Base-by-base conservation (phyloP, 2,113 vertebrate genomes). In the Pomatorhinus ruficollis region DNA sequence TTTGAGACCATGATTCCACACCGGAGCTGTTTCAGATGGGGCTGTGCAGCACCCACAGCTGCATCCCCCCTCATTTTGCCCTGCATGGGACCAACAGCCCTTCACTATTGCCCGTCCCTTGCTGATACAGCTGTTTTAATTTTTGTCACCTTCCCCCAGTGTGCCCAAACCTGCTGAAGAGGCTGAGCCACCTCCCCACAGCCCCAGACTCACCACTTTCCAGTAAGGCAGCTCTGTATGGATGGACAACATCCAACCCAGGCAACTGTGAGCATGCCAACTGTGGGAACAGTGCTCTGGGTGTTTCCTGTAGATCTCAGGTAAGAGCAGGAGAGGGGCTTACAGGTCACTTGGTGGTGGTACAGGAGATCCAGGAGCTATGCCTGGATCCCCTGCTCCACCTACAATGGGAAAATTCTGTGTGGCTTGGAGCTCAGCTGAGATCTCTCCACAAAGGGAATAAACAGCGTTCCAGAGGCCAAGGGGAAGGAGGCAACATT, bases 241-340 rank as follows among this genome's bases (percentile, higher is more conserved):
- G 49, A 59, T 15, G 27, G 63, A 50, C 2, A 4, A 19, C 53
- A 49, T 13, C n/a, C 52, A 83, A 56, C 11, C 50, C 50, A 47
- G 52, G 44, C 54, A 54, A 5, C 33, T 1, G 2, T 0, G 23
- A 56, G 31, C 21, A 5, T 2, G 4, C 18, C 0, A 3, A 9
- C 8, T 3, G 7, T 3, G 42, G 72, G 50, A 70, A 54, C 1
- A 5, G 52, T 16, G 33, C 56, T 79, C 25, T 0, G 4, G 50
- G 42, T 16, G 2, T 30, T 24, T 60, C 35, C 54, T 40, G 54
- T 31, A 33, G 7, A 14, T 53, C 49, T 80, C 20, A 19, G 0
- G 0, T 45, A 49, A 28, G 27, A n/a, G 14, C 10, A 56, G 18
- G 16, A 57, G 12, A 24, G 13, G 9, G 33, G 16, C 17, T n/a